These are phyloP conservation scores for Lophura nycthemera DNA, from an alignment of 2,113 vertebrate species.

Conservation along the genomic window DNA sequence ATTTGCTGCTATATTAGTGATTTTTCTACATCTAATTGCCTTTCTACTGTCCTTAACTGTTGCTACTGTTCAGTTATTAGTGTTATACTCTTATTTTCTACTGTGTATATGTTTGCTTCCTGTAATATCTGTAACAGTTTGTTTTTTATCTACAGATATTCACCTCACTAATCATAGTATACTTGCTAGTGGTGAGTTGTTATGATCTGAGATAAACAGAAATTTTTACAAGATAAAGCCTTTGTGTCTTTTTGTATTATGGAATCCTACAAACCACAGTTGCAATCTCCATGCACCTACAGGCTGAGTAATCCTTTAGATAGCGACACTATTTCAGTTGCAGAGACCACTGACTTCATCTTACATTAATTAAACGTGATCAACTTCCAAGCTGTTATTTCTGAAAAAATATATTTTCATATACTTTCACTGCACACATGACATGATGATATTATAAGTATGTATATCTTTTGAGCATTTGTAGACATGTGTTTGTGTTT, in stretches of 20 bases:
- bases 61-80: background rate
- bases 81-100: background rate
- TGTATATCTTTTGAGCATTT: background rate
- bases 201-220: background rate
- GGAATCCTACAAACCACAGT: background rate
- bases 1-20: background rate
- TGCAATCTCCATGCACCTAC: rapidly evolving
- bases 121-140: background rate
- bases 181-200: background rate
- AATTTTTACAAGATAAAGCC: background rate
- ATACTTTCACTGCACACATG: background rate
- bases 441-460: background rate
- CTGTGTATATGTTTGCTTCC: background rate
- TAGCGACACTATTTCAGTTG: background rate
- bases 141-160: background rate
- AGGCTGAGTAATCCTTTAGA: background rate
- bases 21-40: background rate
- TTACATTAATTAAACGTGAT: background rate
- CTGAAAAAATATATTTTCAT: background rate
- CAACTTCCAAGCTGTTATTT: background rate
- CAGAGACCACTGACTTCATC: background rate
- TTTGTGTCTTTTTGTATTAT: background rate
- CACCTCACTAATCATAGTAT: background rate
- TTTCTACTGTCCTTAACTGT: background rate
- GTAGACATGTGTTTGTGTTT: background rate